Percentiles rank a stretch among this genome's conserved stretches.
Evolutionary conservation across 1,140 invertebrate genomes (phyloP).

Genomic region (Conus betulinus): DNA sequence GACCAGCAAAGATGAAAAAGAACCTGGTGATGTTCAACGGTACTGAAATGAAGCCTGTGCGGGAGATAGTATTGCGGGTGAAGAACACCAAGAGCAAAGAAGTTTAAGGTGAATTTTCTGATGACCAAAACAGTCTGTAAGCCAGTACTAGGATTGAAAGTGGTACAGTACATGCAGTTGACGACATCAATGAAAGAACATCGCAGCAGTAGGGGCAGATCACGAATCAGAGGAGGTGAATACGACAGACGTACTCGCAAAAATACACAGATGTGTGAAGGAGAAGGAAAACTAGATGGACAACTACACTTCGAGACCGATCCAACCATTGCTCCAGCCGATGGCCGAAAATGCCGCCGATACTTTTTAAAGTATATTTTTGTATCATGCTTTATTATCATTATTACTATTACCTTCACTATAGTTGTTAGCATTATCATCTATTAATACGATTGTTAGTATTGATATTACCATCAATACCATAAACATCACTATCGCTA

Average conservation of each 20-base stretch:
- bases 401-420: too few relatives aligned
- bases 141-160: background rate
- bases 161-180: background rate
- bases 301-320: too few relatives aligned
- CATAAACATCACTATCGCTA: too few relatives aligned
- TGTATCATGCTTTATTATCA: too few relatives aligned
- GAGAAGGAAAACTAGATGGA: background rate
- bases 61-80: background rate
- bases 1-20: background rate
- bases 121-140: too few relatives aligned
- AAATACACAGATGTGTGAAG: background rate
- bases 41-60: background rate
- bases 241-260: background rate
- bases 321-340: too few relatives aligned
- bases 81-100: background rate
- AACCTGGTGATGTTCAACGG: background rate
- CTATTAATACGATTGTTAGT: too few relatives aligned
- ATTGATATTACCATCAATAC: too few relatives aligned
- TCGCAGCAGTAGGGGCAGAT: background rate
- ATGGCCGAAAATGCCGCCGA: too few relatives aligned
- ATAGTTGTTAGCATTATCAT: too few relatives aligned
- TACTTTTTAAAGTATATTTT: too few relatives aligned
- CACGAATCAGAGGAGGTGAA: background rate
- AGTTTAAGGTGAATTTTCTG: background rate
- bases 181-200: background rate